These are phyloP conservation scores for Semibalanus balanoides DNA, from an alignment of 1,140 invertebrate species.

Conservation along the genomic window DNA sequence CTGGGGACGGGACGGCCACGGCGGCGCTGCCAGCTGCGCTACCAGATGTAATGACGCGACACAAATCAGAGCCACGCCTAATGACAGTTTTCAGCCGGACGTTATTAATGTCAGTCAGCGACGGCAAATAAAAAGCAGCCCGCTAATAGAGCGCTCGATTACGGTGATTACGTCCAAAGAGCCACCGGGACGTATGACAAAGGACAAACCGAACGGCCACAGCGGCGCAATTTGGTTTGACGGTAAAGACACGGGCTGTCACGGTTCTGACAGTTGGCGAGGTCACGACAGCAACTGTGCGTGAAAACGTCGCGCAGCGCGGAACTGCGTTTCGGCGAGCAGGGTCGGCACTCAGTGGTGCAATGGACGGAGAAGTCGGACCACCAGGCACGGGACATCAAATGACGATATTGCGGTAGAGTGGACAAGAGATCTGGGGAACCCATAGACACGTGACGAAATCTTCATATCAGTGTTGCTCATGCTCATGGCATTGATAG, in stretches of 20 bases:
- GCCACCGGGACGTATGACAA: neutral
- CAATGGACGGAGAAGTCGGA: no score
- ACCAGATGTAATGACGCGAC: neutral
- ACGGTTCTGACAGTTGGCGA: neutral
- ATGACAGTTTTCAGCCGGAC: neutral
- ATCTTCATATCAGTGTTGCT: no score
- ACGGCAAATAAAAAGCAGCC: neutral
- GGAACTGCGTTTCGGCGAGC: no score
- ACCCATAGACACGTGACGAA: no score
- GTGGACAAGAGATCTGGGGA: no score
- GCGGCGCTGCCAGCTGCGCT: no score
- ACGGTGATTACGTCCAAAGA: neutral
- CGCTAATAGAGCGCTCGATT: neutral
- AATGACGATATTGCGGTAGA: no score
- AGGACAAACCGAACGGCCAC: neutral
- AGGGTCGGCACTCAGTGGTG: no score
- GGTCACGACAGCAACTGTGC: neutral
- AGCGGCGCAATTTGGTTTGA: neutral
- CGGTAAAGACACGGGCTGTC: neutral
- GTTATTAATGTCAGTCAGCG: neutral
- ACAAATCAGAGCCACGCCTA: neutral
- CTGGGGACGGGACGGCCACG: no score
- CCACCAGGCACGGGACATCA: no score
- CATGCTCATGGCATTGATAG: no score
- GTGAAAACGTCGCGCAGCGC: neutral